Evolutionary conservation across 2,113 vertebrate genomes (phyloP).

Genomic region (Anoplopoma fimbria): DNA sequence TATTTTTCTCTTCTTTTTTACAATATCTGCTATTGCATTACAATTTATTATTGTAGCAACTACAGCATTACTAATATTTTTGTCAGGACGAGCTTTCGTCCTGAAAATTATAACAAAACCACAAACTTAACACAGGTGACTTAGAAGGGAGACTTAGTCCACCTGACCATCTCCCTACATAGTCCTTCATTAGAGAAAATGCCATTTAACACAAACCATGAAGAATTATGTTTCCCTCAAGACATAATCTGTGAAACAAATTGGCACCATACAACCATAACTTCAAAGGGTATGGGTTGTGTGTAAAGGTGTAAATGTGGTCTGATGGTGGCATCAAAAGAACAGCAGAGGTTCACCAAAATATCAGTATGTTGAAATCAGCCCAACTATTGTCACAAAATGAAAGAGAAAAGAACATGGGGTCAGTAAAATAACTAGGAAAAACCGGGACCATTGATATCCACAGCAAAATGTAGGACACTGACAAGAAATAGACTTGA

Average conservation of each 20-base stretch:
- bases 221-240: background rate
- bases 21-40: background rate
- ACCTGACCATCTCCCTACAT: background rate
- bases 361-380: background rate
- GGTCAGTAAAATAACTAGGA: background rate
- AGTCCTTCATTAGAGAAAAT: background rate
- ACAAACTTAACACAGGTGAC: too few relatives aligned
- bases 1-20: too few relatives aligned
- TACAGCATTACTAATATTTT: too few relatives aligned
- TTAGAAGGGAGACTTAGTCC: too few relatives aligned
- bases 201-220: background rate
- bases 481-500: background rate
- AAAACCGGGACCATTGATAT: background rate
- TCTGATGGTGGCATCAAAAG: background rate
- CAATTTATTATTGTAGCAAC: too few relatives aligned
- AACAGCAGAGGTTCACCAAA: background rate
- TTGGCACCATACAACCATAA: background rate
- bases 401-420: background rate
- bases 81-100: too few relatives aligned
- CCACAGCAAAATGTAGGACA: background rate
- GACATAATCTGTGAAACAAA: background rate
- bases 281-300: background rate
- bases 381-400: background rate
- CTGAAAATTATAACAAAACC: too few relatives aligned
- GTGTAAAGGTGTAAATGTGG: background rate